Base-by-base conservation (phyloP, 2,888 invertebrate species). In the Brenthis hecate region DNA sequence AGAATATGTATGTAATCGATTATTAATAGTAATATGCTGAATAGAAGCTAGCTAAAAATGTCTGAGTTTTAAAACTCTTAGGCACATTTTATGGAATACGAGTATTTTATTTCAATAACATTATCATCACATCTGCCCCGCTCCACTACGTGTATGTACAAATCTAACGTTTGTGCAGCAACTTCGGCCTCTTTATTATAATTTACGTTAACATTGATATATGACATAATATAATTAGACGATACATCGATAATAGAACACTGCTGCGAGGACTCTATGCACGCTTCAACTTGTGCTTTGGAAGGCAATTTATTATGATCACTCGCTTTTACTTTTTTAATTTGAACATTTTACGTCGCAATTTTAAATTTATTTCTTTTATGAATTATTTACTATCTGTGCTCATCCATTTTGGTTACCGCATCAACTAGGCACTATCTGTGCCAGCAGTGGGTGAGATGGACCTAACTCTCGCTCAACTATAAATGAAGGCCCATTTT, bases 51-150 rank as follows among this genome's bases (percentile, higher is more conserved):
- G 65, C 63, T 72, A 63, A 57, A 84, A 82, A 81, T 85, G 82
- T 82, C 66, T 81, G 85, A 86, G 87, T 74, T 80, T 76, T 73
- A 43, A 78, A 87, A 84, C 88, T 84, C 82, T 88, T 88, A 90
- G 89, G 89, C 90, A 90, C 90, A 86, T 87, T 84, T 81, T 84
- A 85, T 85, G 84, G 85, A 84, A 83, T 86, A 79, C 83, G 75
- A 83, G 80, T 80, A 56, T 56, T 23, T 14, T 58, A 43, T 56
- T 54, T 36, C 3, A 56, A 48, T 48, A 78, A 80, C 81, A 73
- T 64, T 62, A 66, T 70, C 72, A 77, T 71, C 75, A 82, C 86
- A 85, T 84, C 79, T 85, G 88, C 83, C 89, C 87, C 88, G 87
- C 87, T 86, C 84, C 76, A 77, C 75, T 67, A 60, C 70, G 81